Evolutionary conservation across 2,113 vertebrate species (phyloP), one percentile per base, ranked within the genome.

Genomic region (Tragulus kanchil): DNA sequence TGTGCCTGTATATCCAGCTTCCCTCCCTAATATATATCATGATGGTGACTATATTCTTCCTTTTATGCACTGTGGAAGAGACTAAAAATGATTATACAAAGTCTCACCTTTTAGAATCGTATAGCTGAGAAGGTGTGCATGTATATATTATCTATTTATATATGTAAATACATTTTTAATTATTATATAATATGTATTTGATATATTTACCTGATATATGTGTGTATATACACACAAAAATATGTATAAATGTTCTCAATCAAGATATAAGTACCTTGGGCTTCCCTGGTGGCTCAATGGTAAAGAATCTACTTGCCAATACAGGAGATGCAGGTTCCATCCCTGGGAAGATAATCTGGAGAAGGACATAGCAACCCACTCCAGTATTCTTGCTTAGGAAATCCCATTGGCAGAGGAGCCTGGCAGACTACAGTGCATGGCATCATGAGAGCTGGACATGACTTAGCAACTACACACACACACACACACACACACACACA

Each of bases 81-180:
- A 73, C 13, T 13, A 79, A 94, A 90, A 91, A 61, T 77, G 9
- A 93, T 36, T 45, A 59, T 52, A 67, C 12, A 90, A 62, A 65
- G 7, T 1, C 14, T 96, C n/a, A 79, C 23, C 9, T 52, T 94
- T 67, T 65, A 92, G 31, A 94, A 36, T 17, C 6, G 69, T 90
- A 52, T 69, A 56, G 52, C 61, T 82, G 59, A 67, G 42, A 56
- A 65, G 2, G 52, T 83, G 50, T 52, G 4, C 45, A 2, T 45
- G 2, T 83, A 23, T 12, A 64, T 1, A 14, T 28, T 26, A 69
- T 90, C n/a, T 14, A 65, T 75, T 50, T 23, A 8, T 59, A 45
- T 79, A 77, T 93, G 36, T 42, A 28, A 71, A 42, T 67, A 67
- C 54, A 82, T 73, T 77, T 95, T 82, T 84, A 89, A n/a, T 85